These are phyloP conservation scores for Anguilla megastoma DNA, from an alignment of 2,797 vertebrate species.

Conservation along the genomic window DNA sequence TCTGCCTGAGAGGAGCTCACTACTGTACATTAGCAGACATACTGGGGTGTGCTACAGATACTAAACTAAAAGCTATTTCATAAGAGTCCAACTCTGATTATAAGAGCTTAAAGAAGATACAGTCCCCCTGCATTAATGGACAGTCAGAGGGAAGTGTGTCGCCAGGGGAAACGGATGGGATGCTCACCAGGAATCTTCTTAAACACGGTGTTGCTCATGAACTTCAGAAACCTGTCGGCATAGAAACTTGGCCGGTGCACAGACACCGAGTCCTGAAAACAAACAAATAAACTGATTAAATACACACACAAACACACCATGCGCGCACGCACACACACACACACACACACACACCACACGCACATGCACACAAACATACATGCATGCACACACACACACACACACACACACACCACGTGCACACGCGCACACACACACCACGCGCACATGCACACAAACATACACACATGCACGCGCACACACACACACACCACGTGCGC, in stretches of 20 bases:
- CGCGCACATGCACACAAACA: too few species aligned
- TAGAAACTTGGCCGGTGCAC: conserved; percentile 96
- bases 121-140: background rate
- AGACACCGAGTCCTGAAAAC: conserved; percentile 87
- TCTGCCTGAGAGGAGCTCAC: background rate
- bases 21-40: background rate
- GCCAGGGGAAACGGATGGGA: background rate
- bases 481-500: background rate
- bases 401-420: background rate
- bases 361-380: background rate
- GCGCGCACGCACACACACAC: background rate
- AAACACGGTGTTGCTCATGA: conserved; percentile 95
- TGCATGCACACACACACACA: background rate
- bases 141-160: background rate
- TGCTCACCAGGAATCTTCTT: conserved; percentile 77
- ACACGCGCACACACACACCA: too few species aligned
- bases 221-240: conserved; percentile 95
- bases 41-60: background rate
- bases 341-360: background rate
- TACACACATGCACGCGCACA: too few species aligned
- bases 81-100: background rate
- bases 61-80: background rate
- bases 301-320: background rate
- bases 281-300: conserved; percentile 21
- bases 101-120: background rate